Percentiles rank a stretch among this genome's conserved stretches.
phyloP scores from a whole-genome alignment of 1,140 invertebrate genomes.

The Drosophila nigromelanica region DNA sequence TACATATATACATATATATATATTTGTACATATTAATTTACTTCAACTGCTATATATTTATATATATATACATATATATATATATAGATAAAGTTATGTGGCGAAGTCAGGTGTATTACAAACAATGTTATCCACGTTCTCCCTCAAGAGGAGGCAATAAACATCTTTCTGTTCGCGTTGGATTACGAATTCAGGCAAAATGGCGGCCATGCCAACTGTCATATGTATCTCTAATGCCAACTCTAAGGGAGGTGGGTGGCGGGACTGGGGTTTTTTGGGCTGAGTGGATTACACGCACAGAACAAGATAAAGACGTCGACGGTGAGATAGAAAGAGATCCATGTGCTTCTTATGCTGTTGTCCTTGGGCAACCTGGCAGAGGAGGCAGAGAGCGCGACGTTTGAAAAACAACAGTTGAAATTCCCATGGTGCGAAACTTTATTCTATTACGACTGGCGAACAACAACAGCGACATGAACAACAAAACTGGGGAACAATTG shows the following conservation, averaged over 20 bases:
- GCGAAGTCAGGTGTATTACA: neutral
- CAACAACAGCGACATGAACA: conserved; percentile 38
- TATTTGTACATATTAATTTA: too few species aligned
- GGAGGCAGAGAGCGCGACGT: conserved; percentile 30
- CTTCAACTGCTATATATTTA: neutral
- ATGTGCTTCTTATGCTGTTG: conserved; percentile 56
- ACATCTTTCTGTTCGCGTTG: conserved; percentile 26
- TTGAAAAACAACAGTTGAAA: conserved; percentile 76
- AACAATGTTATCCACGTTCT: neutral
- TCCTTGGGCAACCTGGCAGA: neutral
- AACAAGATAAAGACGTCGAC: conserved; percentile 61
- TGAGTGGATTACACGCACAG: conserved; percentile 75
- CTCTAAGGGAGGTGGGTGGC: neutral
- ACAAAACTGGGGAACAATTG: conserved; percentile 64
- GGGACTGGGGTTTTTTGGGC: neutral
- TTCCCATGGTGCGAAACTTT: conserved; percentile 76
- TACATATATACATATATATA: too few species aligned
- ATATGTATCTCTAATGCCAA: conserved; percentile 17
- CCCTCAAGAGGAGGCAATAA: conserved; percentile 28
- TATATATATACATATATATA: neutral
- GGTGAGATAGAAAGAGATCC: conserved; percentile 43
- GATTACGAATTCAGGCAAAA: conserved; percentile 44
- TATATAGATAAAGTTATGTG: too few species aligned
- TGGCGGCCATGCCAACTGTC: conserved; percentile 51
- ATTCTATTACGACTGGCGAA: conserved; percentile 74